Base-by-base conservation (phyloP, 1,140 invertebrate genomes). In the Megalonaias nervosa region DNA sequence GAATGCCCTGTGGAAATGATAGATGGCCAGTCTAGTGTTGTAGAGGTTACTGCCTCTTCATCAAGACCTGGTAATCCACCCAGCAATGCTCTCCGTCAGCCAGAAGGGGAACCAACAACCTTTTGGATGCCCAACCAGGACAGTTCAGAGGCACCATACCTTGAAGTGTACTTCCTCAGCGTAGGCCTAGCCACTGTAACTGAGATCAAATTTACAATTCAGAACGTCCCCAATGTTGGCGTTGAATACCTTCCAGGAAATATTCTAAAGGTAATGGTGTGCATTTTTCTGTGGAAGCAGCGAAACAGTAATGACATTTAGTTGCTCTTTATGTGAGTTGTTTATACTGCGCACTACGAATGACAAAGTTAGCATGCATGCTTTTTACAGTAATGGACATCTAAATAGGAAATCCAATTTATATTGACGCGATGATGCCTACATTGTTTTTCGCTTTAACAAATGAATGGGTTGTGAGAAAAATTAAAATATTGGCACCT, bases 1-100 rank as follows among this genome's bases (percentile, higher is more conserved):
- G 75, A 66, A 67, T 77, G 75, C 19, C 58, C 26, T 9, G 75
- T 71, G 55, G 60, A 65, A 65, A 77, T 77, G 75, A 31, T 77
- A 48, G 69, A 72, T 64, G 75, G 75, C 14, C 69, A 77, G 19
- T 77, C 75, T n/a, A 61, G 56, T 38, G 71, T 66, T 55, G 75
- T 77, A 21, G 19, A 19, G 16, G 64, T 77, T 55, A 61, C 67
- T 16, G 75, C 69, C 9, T 26, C 75, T 9, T 71, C 75, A 16
- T 77, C 75, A 60, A 72, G 67, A 55, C 75, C 69, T 48, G 75
- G 75, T 67, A 58, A 61, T 15, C 26, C 71, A 55, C 75, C 75
- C 2, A 57, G 67, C 55, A 70, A 77, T 55, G 64, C 68, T 48
- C 55, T 77, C 23, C 56, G 71, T 31, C 75, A 56, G 69, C 38